Evolutionary conservation across 1,140 invertebrate species (phyloP).

Genomic region (Melitaea cinxia): DNA sequence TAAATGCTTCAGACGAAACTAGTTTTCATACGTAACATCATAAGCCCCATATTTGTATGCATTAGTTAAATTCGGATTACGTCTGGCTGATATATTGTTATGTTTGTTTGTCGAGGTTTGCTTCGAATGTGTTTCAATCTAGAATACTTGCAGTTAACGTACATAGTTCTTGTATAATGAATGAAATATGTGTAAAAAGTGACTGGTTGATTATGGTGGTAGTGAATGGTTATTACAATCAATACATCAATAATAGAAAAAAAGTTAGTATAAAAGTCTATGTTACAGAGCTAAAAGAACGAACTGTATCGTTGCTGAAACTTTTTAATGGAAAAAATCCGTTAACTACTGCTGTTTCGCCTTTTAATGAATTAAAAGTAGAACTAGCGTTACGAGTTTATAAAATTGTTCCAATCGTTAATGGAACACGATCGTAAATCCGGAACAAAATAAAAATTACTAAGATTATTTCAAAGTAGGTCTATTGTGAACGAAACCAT

Average conservation of each 20-base stretch:
- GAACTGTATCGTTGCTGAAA: background rate
- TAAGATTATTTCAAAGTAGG: background rate
- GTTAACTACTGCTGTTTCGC: background rate
- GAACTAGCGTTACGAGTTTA: background rate
- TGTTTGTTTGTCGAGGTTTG: conserved; percentile 23
- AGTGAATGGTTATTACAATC: background rate
- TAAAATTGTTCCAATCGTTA: conserved; percentile 1
- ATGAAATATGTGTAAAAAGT: conserved; percentile 4
- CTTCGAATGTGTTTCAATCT: conserved; percentile 23
- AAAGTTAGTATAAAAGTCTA: too few relatives aligned
- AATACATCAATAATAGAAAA: too few relatives aligned
- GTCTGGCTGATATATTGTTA: conserved; percentile 27
- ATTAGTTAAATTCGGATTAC: conserved; percentile 17
- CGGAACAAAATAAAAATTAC: background rate
- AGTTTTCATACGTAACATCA: background rate
- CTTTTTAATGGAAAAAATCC: conserved; percentile 9
- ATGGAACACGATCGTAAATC: background rate
- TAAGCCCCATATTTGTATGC: conserved; percentile 24
- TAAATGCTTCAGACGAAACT: conserved; percentile 9
- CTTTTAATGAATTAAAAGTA: background rate
- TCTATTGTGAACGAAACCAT: conserved; percentile 9
- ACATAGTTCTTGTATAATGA: conserved; percentile 9
- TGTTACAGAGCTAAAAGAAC: background rate
- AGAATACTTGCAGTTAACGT: background rate
- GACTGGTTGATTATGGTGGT: background rate